phyloP scores from a whole-genome alignment of 2,113 vertebrate species.

The Aphyosemion australe region DNA sequence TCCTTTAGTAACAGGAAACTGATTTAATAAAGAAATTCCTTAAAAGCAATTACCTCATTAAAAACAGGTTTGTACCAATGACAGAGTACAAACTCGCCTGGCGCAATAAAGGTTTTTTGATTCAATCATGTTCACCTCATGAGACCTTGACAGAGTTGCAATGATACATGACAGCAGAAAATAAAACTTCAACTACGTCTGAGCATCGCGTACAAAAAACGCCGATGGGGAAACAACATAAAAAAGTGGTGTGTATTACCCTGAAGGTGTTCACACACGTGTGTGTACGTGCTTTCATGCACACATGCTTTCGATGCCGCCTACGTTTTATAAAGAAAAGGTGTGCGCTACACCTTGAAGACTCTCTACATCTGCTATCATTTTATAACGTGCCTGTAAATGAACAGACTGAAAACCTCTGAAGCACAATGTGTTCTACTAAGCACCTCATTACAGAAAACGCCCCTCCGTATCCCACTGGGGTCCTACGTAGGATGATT shows the following conservation, averaged over 20 bases:
- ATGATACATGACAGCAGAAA: background rate
- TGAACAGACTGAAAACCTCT: conserved; percentile 44
- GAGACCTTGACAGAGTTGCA: background rate
- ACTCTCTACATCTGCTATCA: conserved; percentile 60
- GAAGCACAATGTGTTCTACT: conserved; percentile 57
- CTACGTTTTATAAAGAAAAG: conserved; percentile 36
- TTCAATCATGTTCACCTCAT: background rate
- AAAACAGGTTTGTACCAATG: too few relatives aligned
- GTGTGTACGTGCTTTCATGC: background rate
- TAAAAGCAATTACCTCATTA: background rate
- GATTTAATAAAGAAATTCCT: background rate
- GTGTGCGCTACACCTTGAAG: conserved; percentile 44
- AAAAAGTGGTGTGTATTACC: background rate
- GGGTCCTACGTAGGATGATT: conserved; percentile 46
- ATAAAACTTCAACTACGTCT: background rate
- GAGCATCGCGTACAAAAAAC: conserved; percentile 1
- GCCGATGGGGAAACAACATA: conserved; percentile 11
- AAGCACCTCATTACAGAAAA: conserved; percentile 63
- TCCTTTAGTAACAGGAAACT: background rate
- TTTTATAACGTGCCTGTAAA: conserved; percentile 68
- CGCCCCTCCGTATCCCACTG: conserved; percentile 41
- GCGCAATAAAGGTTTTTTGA: background rate
- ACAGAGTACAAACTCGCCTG: too few relatives aligned
- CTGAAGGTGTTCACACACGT: background rate
- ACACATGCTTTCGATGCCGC: conserved; percentile 11